A percentile compares a stretch with the other conserved stretches of the same genome.
Evolutionary conservation across 2,888 invertebrate genomes (phyloP).

Genomic region (Andrena fulva): DNA sequence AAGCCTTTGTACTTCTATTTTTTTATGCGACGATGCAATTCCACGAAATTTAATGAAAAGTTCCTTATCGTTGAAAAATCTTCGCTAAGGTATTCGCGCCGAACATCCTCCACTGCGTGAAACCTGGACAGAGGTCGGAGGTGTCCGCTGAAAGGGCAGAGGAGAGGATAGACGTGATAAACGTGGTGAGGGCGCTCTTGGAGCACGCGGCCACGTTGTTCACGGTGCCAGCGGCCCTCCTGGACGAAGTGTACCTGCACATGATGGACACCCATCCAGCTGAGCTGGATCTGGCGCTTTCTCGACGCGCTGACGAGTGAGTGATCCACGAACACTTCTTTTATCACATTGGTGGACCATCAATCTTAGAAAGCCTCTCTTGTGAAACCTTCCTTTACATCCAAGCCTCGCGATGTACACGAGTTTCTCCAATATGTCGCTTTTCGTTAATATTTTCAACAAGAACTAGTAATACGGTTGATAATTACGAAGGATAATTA

Average conservation of each 20-base stretch:
- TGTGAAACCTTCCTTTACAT: background rate
- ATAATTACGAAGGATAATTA: too few relatives aligned
- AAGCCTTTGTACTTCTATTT: too few relatives aligned
- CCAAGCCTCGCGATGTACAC: background rate
- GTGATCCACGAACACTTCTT: slow-evolving; percentile 59
- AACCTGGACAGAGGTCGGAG: slow-evolving; percentile 86
- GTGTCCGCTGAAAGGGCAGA: slow-evolving; percentile 89
- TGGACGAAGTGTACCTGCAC: slow-evolving; percentile 94
- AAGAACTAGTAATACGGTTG: too few relatives aligned
- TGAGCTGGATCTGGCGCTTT: slow-evolving; percentile 88
- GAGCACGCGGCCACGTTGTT: slow-evolving; percentile 91
- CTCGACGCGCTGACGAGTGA: slow-evolving; percentile 84
- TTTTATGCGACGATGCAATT: too few relatives aligned
- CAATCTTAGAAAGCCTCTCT: background rate
- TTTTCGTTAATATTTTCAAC: too few relatives aligned
- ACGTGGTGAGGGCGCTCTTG: slow-evolving; percentile 92
- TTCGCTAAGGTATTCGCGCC: slow-evolving; percentile 92
- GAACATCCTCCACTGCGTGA: slow-evolving; percentile 94
- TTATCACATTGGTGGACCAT: background rate
- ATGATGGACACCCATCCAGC: slow-evolving; percentile 94
- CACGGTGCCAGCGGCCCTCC: slow-evolving; percentile 91
- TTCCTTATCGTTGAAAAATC: background rate
- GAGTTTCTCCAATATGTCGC: too few relatives aligned
- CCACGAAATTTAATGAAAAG: background rate
- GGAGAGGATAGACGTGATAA: slow-evolving; percentile 95